Percentiles rank a stretch among this genome's conserved stretches.
Evolutionary conservation across 2,888 invertebrate species (phyloP).

Genomic region (Cacoxenus indagator): DNA sequence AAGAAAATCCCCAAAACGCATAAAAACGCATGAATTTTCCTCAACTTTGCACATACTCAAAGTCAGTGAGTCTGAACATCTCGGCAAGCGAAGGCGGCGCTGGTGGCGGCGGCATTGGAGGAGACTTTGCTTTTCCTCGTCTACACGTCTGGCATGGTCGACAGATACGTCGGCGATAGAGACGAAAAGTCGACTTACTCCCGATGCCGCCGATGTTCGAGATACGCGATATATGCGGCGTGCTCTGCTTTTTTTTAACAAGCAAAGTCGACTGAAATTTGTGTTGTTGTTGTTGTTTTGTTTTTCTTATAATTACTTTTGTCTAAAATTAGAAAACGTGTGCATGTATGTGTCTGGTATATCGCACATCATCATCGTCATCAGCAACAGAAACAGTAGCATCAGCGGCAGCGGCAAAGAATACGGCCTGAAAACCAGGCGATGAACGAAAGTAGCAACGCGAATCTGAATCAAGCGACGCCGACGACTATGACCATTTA

Average conservation of each 20-base stretch:
- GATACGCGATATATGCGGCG: slow-evolving; percentile 34
- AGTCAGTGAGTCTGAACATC: slow-evolving; percentile 24
- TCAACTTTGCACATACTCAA: slow-evolving; percentile 34
- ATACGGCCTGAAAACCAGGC: neutral
- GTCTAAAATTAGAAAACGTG: slow-evolving; percentile 71
- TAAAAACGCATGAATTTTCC: slow-evolving; percentile 25
- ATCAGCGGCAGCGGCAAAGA: slow-evolving; percentile 14
- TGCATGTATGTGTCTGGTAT: slow-evolving; percentile 67
- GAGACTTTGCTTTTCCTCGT: neutral
- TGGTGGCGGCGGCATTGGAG: neutral
- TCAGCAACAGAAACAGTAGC: slow-evolving; percentile 39
- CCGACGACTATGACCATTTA: neutral
- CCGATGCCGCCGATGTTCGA: slow-evolving; percentile 6
- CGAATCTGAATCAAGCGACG: neutral
- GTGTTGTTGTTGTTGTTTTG: slow-evolving; percentile 31
- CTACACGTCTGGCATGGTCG: neutral
- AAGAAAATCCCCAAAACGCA: slow-evolving; percentile 23
- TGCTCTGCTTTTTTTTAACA: slow-evolving; percentile 46
- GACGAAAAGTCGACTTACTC: slow-evolving; percentile 1
- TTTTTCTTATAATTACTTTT: slow-evolving; percentile 70
- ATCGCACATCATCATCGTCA: slow-evolving; percentile 56
- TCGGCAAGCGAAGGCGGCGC: neutral
- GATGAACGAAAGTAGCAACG: neutral
- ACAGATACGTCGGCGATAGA: neutral
- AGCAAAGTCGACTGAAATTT: neutral